Base-by-base conservation (phyloP, 2,113 vertebrate species). In the Hepsetus odoe region DNA sequence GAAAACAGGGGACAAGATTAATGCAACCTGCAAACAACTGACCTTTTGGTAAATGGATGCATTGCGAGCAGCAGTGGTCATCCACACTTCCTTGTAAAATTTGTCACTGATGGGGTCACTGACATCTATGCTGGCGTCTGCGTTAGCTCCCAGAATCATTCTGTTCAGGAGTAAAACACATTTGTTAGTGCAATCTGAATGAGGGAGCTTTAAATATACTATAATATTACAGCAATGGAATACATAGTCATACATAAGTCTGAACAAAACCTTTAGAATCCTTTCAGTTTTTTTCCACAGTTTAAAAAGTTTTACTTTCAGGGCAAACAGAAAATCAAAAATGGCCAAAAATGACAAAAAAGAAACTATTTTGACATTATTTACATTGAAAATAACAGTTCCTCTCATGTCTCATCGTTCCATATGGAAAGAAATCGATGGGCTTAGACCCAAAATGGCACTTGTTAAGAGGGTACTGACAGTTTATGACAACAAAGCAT, bases 41-140 rank as follows among this genome's bases (percentile, higher is more conserved):
- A 96, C 97, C 91, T 94, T 94, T 80, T 98, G 96, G 51, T 96
- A 99, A 88, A 98, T 96, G 58, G 95, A 94, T 85, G 96, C 96
- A 51, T 99, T 99, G 38, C 95, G 92, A 62, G 95, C 93, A 5
- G 94, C 92, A 0, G 95, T 99, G 44, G 94, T 77, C 89, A 98
- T 91, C 98, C 98, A 99, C 28, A 98, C 91, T 65, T 99, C 96
- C 87, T 99, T 98, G 89, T 98, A 99, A 93, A 99, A 99, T 18
- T 89, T 94, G 82, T 99, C 96, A 65, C 95, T 96, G 87, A 99
- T 80, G 0, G 97, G 97, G 89, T 99, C 98, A 2, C 93, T 93
- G 78, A 98, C 87, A 16, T 98, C 90, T 0, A 94, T 93, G 79
- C 80, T 93, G 38, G 88, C 76, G 16, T 97, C 94, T 0, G 79